These are phyloP conservation scores for Platyscapa corneri DNA, from an alignment of 1,140 invertebrate genomes.

Conservation along the genomic window DNA sequence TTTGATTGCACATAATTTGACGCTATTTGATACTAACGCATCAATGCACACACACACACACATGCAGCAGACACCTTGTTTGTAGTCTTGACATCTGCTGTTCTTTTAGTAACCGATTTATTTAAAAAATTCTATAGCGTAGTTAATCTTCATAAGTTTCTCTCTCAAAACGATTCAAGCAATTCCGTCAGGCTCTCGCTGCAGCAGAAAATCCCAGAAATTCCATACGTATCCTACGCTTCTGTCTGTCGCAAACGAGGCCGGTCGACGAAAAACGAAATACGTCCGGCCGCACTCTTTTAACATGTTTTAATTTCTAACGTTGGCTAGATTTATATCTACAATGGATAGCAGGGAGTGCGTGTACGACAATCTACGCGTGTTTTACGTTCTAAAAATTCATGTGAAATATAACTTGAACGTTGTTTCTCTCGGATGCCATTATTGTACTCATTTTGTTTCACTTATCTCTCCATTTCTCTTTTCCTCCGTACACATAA, in stretches of 20 bases:
- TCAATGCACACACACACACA: no score
- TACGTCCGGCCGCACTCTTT: neutral
- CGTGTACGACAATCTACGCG: neutral
- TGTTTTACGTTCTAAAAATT: slow-evolving; percentile 30
- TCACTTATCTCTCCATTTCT: neutral
- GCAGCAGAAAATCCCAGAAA: neutral
- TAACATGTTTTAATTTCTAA: slow-evolving; percentile 43
- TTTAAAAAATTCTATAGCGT: neutral
- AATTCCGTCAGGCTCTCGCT: neutral
- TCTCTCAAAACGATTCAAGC: neutral
- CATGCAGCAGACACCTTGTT: no score
- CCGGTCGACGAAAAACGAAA: neutral
- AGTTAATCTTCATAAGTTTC: neutral
- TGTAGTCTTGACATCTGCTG: neutral
- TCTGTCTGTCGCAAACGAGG: neutral
- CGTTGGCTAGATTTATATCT: neutral
- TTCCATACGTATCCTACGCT: neutral
- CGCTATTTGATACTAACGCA: no score
- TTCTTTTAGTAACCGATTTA: neutral
- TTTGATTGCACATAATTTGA: no score
- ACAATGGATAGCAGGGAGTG: no score
- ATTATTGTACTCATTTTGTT: neutral
- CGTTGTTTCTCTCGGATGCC: neutral
- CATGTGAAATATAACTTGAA: neutral
- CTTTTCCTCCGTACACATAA: neutral